Evolutionary conservation across 2,888 invertebrate species (phyloP).

Genomic region (Stegophylla sp.): DNA sequence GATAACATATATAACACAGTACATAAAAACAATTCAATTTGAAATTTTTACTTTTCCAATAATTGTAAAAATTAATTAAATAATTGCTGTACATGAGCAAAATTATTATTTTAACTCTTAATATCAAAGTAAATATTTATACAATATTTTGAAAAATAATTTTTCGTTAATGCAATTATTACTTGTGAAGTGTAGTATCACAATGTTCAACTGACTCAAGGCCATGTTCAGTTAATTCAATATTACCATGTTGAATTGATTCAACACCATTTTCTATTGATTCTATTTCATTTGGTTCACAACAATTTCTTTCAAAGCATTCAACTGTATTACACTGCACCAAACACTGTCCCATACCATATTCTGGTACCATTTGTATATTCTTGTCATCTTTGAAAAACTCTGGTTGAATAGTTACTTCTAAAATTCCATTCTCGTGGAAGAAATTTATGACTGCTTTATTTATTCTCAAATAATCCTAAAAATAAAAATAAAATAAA

Average conservation of each 20-base stretch:
- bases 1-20: background rate
- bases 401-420: conserved; percentile 88
- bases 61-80: conserved; percentile 16
- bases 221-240: no score
- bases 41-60: conserved; percentile 1
- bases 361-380: conserved; percentile 60
- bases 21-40: conserved; percentile 17
- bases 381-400: conserved; percentile 67
- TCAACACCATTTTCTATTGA: no score
- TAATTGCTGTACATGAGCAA: conserved; percentile 19
- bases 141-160: background rate
- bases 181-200: background rate
- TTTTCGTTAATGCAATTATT: background rate
- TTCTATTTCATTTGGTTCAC: conserved; percentile 63
- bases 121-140: background rate
- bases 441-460: conserved; percentile 77
- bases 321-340: conserved; percentile 66
- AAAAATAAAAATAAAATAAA: no score
- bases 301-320: conserved; percentile 66
- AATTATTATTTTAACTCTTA: background rate
- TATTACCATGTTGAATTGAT: no score
- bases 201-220: no score
- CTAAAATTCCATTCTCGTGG: conserved; percentile 79
- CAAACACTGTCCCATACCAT: conserved; percentile 64
- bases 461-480: conserved; percentile 64